A percentile compares a stretch with the other conserved stretches of the same genome.
Conservation (phyloP, 2,888 invertebrate species). For the Onchidella celtica region DNA sequence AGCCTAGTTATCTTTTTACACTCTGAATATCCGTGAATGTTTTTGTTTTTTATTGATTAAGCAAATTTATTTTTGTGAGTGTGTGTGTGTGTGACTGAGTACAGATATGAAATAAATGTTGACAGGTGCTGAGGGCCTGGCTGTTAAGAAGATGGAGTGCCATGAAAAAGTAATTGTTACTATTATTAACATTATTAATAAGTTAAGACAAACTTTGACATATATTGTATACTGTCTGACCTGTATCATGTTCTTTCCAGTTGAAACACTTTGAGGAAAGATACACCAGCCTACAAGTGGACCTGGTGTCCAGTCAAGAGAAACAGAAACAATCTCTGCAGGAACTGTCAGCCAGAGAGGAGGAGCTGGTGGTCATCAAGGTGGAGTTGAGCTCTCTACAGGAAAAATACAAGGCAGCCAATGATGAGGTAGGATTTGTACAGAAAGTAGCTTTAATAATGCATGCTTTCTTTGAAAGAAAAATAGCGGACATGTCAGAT, state of each 20-base stretch:
- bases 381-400: conserved; percentile 75
- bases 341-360: conserved; percentile 76
- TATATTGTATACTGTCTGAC: no score
- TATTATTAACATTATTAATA: no score
- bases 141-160: no score
- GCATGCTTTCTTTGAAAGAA: neutral
- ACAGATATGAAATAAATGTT: no score
- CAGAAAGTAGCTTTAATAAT: neutral
- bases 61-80: no score
- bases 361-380: conserved; percentile 74
- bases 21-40: no score
- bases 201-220: no score
- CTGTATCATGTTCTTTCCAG: conserved; percentile 62
- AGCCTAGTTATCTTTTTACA: no score
- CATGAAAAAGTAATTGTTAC: no score
- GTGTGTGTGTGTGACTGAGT: no score
- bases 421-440: conserved; percentile 70
- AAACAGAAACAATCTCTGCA: conserved; percentile 72
- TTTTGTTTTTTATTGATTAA: no score
- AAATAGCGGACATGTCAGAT: neutral
- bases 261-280: conserved; percentile 73
- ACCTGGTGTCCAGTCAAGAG: conserved; percentile 71
- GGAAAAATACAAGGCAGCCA: conserved; percentile 73
- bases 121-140: no score
- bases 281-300: conserved; percentile 71